Conservation (phyloP, 2,113 vertebrate species). For the Odontesthes bonariensis region DNA sequence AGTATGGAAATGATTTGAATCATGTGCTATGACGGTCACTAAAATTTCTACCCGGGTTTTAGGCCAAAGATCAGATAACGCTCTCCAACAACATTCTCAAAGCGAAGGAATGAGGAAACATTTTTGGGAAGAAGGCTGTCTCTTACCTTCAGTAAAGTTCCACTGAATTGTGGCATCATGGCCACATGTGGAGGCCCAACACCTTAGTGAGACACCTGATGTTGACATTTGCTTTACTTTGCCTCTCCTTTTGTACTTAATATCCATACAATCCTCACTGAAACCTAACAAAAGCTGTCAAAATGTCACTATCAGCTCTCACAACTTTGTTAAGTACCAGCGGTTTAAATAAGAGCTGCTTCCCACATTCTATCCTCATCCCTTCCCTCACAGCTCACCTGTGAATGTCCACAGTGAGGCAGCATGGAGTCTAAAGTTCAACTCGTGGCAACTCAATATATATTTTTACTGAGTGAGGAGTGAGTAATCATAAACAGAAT, state of each 20-base stretch:
- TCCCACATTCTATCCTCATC: background rate
- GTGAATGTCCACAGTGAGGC: conserved; percentile 64
- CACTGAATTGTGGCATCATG: no score
- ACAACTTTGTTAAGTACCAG: background rate
- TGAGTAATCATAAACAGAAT: background rate
- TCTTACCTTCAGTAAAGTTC: no score
- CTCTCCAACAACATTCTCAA: no score
- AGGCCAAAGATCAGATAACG: background rate
- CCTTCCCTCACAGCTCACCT: background rate
- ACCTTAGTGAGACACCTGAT: no score
- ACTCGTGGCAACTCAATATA: conserved; percentile 1
- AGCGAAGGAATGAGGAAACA: no score
- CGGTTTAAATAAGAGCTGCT: background rate
- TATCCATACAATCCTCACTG: background rate
- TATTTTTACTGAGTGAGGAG: background rate
- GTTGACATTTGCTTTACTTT: no score
- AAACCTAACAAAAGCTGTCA: background rate
- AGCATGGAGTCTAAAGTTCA: conserved; percentile 39
- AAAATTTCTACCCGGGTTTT: background rate
- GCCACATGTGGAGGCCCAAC: no score
- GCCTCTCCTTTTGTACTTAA: no score
- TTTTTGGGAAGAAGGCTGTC: no score
- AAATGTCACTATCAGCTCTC: background rate
- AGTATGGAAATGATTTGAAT: background rate
- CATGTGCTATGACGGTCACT: no score